Conservation (phyloP, 2,888 invertebrate genomes). For the Physocephala rufipes region DNA sequence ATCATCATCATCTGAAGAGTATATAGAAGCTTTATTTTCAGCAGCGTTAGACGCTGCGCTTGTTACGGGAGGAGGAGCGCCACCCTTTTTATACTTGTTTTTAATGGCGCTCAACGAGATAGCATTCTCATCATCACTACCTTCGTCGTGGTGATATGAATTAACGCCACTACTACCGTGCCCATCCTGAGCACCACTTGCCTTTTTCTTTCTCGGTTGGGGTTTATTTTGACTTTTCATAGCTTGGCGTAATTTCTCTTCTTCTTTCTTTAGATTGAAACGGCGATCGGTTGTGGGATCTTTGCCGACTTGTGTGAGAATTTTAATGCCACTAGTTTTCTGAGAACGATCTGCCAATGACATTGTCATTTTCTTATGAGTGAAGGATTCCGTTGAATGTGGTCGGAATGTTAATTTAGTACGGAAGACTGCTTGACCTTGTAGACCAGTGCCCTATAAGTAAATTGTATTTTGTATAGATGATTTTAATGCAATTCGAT, state of each 20-base stretch:
- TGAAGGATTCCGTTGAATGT: conserved; percentile 98
- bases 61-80: conserved; percentile 46
- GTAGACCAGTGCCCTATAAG: conserved; percentile 85
- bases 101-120: conserved; percentile 95
- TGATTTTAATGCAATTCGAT: background rate
- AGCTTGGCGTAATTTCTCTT: conserved; percentile 91
- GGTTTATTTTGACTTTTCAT: conserved; percentile 72
- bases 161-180: conserved; percentile 60
- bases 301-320: conserved; percentile 79
- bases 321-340: conserved; percentile 94
- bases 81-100: conserved; percentile 86
- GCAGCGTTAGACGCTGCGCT: conserved; percentile 34
- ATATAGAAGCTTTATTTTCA: conserved; percentile 70
- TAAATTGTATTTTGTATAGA: background rate
- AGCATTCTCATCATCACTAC: conserved; percentile 92
- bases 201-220: conserved; percentile 67
- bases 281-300: conserved; percentile 95
- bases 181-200: conserved; percentile 61
- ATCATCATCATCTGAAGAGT: conserved; percentile 82
- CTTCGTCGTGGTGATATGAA: conserved; percentile 73
- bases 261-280: conserved; percentile 96
- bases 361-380: conserved; percentile 98
- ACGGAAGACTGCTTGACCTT: conserved; percentile 96
- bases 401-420: conserved; percentile 97
- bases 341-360: conserved; percentile 94